These are phyloP conservation scores for Dromaius novaehollandiae DNA, from an alignment of 2,113 vertebrate species.

Conservation along the genomic window DNA sequence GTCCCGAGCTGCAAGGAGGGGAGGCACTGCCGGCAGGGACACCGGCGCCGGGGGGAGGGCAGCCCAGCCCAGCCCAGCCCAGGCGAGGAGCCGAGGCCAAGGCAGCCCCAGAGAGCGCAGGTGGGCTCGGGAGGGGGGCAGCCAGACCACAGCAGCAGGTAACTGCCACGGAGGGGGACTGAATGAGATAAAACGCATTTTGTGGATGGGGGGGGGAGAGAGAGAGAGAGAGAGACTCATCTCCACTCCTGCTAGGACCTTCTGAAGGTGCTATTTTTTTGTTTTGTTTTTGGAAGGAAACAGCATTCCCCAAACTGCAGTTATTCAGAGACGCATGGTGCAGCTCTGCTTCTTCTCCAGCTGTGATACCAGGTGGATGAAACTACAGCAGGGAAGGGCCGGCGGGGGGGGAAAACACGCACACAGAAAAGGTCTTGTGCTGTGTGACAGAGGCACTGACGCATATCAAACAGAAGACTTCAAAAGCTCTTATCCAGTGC, in stretches of 20 bases:
- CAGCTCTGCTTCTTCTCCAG: background rate
- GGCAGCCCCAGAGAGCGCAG: background rate
- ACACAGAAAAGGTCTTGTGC: background rate
- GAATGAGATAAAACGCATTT: background rate
- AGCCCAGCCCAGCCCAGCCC: no score
- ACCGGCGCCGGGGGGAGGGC: background rate
- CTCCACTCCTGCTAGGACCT: background rate
- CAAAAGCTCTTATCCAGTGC: conserved; percentile 51
- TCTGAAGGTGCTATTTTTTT: background rate
- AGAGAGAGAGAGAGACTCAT: background rate
- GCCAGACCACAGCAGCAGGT: background rate
- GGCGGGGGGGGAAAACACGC: background rate
- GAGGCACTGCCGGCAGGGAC: background rate
- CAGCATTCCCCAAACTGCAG: background rate
- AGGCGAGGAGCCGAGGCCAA: fast-evolving
- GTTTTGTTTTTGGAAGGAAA: background rate
- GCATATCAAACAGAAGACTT: conserved; percentile 51
- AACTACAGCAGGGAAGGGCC: background rate
- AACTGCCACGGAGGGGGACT: background rate
- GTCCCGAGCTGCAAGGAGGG: background rate
- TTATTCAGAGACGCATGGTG: background rate
- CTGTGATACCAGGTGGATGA: conserved; percentile 12
- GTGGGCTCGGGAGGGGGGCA: background rate
- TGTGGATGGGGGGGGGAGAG: background rate
- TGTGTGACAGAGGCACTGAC: conserved; percentile 1